A percentile compares a stretch with the other conserved stretches of the same genome.
These are phyloP conservation scores for Zenarchopterus dispar DNA, from an alignment of 2,797 vertebrate genomes.

Conservation along the genomic window DNA sequence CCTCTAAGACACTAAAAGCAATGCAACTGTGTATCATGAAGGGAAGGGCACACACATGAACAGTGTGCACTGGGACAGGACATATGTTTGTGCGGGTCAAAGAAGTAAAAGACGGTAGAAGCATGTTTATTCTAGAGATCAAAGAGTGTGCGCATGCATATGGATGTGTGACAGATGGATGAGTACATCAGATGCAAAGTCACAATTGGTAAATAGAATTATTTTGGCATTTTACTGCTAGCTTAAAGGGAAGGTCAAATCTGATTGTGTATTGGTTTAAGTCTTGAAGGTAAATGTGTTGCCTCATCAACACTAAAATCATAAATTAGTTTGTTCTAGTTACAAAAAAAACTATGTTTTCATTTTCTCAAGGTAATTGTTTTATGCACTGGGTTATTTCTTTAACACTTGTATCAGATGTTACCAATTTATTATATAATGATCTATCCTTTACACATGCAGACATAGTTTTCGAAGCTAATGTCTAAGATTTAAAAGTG, in stretches of 20 bases:
- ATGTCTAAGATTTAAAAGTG: too few species aligned
- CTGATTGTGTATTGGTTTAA: not conserved
- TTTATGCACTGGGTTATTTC: too few species aligned
- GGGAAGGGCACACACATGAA: constrained; percentile 4
- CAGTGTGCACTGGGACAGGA: not conserved
- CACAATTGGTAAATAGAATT: constrained; percentile 20
- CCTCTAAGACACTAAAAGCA: constrained; percentile 42
- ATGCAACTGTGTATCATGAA: constrained; percentile 13
- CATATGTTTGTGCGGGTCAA: not conserved
- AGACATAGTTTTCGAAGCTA: too few species aligned
- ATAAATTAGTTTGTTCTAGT: too few species aligned
- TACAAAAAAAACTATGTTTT: too few species aligned
- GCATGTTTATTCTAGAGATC: constrained; percentile 6
- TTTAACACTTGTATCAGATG: too few species aligned
- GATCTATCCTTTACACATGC: too few species aligned
- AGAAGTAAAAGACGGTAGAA: too few species aligned
- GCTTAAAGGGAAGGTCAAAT: constrained; percentile 8
- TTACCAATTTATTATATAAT: too few species aligned
- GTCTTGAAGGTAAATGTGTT: constrained; percentile 15
- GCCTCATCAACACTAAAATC: not conserved
- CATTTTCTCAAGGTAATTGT: too few species aligned
- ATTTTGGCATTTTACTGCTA: constrained; percentile 14
- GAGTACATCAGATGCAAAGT: not conserved
- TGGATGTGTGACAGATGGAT: constrained; percentile 1
- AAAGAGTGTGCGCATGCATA: not conserved